phyloP scores from a whole-genome alignment of 2,113 vertebrate species.

The Leuciscus idus region DNA sequence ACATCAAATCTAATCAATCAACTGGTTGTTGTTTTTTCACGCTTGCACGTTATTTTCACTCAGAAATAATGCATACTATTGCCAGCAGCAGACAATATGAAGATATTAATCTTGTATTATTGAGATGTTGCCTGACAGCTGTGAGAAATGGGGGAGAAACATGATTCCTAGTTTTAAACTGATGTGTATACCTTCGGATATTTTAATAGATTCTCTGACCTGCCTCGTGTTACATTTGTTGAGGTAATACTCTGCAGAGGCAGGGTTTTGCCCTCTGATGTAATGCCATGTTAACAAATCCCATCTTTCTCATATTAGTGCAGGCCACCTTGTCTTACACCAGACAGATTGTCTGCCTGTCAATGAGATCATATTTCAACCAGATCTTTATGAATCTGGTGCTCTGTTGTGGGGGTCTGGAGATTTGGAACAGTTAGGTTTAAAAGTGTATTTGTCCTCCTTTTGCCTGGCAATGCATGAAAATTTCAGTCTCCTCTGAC shows the following conservation, averaged over 20 bases:
- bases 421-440: constrained; percentile 11
- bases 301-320: constrained; percentile 38
- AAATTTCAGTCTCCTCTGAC: not conserved
- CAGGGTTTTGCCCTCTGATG: constrained; percentile 37
- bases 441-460: not conserved
- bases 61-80: not conserved
- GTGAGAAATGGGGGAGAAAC: constrained; percentile 20
- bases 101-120: constrained; percentile 12
- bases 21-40: not conserved
- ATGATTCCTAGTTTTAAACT: constrained; percentile 26
- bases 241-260: constrained; percentile 52
- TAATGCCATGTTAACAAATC: constrained; percentile 45
- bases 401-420: constrained; percentile 9
- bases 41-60: not conserved
- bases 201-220: constrained; percentile 20
- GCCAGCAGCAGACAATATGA: not conserved
- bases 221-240: constrained; percentile 42
- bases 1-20: too few relatives aligned
- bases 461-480: not conserved
- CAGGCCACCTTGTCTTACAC: constrained; percentile 26
- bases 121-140: constrained; percentile 13
- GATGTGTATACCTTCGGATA: not conserved
- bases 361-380: constrained; percentile 28
- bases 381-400: constrained; percentile 20
- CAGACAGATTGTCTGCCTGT: constrained; percentile 25